Evolutionary conservation across 2,888 invertebrate genomes (phyloP).

Genomic region (Adineta ricciae): DNA sequence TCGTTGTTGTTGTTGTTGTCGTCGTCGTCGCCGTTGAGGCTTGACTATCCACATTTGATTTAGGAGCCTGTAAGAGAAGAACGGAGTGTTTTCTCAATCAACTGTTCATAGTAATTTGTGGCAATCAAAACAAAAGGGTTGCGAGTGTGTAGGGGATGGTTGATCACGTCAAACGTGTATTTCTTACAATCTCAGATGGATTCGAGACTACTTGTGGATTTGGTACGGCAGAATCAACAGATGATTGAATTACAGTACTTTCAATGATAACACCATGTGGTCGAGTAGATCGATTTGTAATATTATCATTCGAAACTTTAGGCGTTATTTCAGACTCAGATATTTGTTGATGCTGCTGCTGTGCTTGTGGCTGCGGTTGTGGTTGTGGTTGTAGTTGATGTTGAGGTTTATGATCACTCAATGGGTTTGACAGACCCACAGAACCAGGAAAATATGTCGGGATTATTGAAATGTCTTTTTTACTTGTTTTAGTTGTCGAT

Average conservation of each 20-base stretch:
- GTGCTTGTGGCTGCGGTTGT: neutral
- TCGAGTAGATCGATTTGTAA: neutral
- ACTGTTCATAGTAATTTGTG: neutral
- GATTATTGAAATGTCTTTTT: neutral
- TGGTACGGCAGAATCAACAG: neutral
- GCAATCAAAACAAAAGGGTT: neutral
- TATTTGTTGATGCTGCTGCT: neutral
- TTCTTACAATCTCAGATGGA: neutral
- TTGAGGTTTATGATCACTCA: neutral
- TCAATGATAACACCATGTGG: neutral
- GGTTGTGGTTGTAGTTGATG: neutral
- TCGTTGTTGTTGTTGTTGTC: neutral
- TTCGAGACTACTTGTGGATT: neutral
- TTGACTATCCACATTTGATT: neutral
- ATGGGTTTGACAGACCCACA: constrained; percentile 13
- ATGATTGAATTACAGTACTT: neutral
- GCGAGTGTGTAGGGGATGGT: neutral
- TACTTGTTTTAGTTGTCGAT: neutral
- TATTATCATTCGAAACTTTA: neutral
- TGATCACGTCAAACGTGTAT: neutral
- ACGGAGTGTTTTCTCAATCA: too few relatives aligned
- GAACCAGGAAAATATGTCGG: neutral
- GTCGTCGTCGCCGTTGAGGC: too few relatives aligned
- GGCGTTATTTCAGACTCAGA: neutral
- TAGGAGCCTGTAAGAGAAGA: neutral